Percentiles rank a stretch among this genome's conserved stretches.
Conservation (phyloP, 1,140 invertebrate genomes). For the Musca vetustissima region DNA sequence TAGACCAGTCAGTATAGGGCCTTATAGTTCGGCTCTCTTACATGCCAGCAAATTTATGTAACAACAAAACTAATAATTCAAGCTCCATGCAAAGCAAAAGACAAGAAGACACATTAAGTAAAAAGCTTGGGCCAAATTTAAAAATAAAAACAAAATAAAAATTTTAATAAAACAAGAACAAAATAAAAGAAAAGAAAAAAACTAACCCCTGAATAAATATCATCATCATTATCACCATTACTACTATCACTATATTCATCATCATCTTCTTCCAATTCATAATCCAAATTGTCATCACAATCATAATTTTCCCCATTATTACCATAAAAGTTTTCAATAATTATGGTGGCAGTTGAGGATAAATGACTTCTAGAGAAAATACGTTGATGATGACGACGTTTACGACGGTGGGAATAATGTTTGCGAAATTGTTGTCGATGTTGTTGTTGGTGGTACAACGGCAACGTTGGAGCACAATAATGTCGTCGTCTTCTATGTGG, state of each 20-base stretch:
- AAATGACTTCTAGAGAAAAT: slow-evolving; percentile 5
- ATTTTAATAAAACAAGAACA: neutral
- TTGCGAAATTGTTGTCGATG: neutral
- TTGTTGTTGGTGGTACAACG: neutral
- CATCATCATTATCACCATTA: slow-evolving; percentile 8
- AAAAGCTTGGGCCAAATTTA: no score
- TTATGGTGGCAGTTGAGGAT: no score
- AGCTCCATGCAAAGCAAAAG: no score
- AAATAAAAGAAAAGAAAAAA: slow-evolving; percentile 13
- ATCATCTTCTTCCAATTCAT: slow-evolving; percentile 1
- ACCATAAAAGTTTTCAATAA: no score
- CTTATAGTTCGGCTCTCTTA: no score
- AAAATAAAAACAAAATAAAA: neutral
- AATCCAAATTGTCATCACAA: slow-evolving; percentile 6
- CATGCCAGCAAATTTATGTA: no score
- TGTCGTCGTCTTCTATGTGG: slow-evolving; percentile 7
- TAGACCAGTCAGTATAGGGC: no score
- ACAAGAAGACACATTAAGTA: no score
- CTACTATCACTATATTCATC: neutral
- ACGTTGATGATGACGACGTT: slow-evolving; percentile 9
- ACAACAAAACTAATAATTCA: no score
- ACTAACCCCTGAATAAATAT: slow-evolving; percentile 33
- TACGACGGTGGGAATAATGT: neutral
- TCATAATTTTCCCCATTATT: neutral
- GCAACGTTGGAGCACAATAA: neutral